These are phyloP conservation scores for Pseudanteris insignis DNA, from an alignment of 2,888 invertebrate genomes.

Conservation along the genomic window DNA sequence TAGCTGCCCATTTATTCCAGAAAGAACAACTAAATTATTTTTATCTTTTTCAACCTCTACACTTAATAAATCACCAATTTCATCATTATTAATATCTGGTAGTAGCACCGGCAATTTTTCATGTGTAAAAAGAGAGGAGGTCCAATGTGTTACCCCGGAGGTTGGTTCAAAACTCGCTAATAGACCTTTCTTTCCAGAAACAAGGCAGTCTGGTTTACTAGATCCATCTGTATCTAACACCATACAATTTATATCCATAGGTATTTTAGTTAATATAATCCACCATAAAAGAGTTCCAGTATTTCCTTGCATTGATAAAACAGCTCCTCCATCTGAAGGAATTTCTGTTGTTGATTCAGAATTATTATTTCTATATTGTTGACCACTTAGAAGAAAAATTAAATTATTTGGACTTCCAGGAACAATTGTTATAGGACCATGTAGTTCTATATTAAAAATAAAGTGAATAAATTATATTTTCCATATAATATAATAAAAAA, in stretches of 20 bases:
- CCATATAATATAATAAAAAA: no score
- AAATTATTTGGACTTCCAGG: conserved; percentile 69
- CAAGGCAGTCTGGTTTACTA: conserved; percentile 78
- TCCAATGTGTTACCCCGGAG: conserved; percentile 70
- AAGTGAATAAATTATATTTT: no score
- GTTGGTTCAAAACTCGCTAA: conserved; percentile 72
- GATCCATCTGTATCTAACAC: conserved; percentile 78
- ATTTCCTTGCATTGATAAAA: conserved; percentile 75
- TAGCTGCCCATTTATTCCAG: conserved; percentile 76
- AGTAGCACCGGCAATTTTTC: conserved; percentile 76
- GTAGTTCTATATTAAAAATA: conserved; percentile 63
- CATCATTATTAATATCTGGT: conserved; percentile 78
- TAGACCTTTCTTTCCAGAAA: conserved; percentile 77
- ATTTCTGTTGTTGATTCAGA: conserved; percentile 58
- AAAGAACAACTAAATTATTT: conserved; percentile 72
- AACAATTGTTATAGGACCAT: conserved; percentile 58
- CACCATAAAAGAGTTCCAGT: conserved; percentile 80
- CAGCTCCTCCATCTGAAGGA: conserved; percentile 72
- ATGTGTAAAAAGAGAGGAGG: conserved; percentile 72
- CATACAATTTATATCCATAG: conserved; percentile 78
- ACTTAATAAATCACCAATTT: conserved; percentile 74
- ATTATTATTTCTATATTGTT: conserved; percentile 51
- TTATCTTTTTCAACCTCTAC: conserved; percentile 64
- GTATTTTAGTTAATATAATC: conserved; percentile 75
- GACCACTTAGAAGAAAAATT: conserved; percentile 77